Evolutionary conservation across 2,888 invertebrate species (phyloP).

Genomic region (Linnaemya tessellans): DNA sequence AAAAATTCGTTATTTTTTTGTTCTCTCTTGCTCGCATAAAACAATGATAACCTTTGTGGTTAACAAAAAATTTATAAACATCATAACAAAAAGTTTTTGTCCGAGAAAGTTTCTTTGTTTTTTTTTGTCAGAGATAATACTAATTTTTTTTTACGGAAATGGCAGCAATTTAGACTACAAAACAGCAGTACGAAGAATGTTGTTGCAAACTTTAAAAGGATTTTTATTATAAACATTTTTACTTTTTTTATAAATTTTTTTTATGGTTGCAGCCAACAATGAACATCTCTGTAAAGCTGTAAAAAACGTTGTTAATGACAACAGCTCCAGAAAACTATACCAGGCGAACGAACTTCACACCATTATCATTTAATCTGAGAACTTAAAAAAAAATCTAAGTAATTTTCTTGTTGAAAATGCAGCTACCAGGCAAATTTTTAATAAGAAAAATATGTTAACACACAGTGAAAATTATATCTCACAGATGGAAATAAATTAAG

Average conservation of each 20-base stretch:
- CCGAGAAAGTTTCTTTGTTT: background rate
- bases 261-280: slow-evolving; percentile 16
- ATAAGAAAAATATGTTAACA: no score
- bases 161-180: slow-evolving; percentile 69
- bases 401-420: background rate
- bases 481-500: no score
- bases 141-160: slow-evolving; percentile 50
- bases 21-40: slow-evolving; percentile 12
- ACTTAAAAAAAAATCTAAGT: background rate
- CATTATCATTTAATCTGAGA: slow-evolving; percentile 6
- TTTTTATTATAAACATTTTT: slow-evolving; percentile 14
- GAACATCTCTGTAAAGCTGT: slow-evolving; percentile 58
- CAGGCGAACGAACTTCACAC: slow-evolving; percentile 45
- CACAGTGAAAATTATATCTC: no score
- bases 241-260: background rate
- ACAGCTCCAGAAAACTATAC: slow-evolving; percentile 38
- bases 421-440: no score
- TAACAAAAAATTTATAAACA: slow-evolving; percentile 26
- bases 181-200: slow-evolving; percentile 67
- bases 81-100: slow-evolving; percentile 38
- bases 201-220: slow-evolving; percentile 69
- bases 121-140: slow-evolving; percentile 8
- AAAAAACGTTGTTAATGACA: slow-evolving; percentile 71
- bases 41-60: slow-evolving; percentile 68
- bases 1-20: background rate